A percentile compares a stretch with the other conserved stretches of the same genome.
phyloP scores from a whole-genome alignment of 2,797 vertebrate genomes.

The Poecilia gillii region DNA sequence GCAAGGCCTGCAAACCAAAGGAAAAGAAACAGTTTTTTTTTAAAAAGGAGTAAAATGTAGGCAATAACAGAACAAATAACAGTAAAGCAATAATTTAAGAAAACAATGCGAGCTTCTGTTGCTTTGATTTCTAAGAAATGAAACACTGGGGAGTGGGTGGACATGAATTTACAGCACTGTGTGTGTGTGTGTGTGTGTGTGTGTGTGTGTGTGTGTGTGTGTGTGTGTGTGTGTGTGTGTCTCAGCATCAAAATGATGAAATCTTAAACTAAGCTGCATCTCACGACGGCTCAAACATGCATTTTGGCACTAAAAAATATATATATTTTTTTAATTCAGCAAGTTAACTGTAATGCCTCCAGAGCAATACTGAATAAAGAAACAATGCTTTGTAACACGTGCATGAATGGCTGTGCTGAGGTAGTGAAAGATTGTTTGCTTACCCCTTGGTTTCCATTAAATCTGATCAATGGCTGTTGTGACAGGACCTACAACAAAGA shows the following conservation, averaged over 20 bases:
- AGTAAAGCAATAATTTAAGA: slow-evolving; percentile 16
- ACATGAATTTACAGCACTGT: slow-evolving; percentile 6
- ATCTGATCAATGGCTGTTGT: slow-evolving; percentile 79
- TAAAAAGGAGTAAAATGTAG: slow-evolving; percentile 8
- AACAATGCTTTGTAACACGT: background rate
- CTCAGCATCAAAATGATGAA: background rate
- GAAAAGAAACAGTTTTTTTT: background rate
- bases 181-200: background rate
- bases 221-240: no score
- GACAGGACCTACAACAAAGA: slow-evolving; percentile 74
- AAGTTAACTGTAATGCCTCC: slow-evolving; percentile 5
- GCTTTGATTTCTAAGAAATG: background rate
- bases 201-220: no score
- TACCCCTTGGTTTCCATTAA: slow-evolving; percentile 88
- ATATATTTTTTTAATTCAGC: background rate
- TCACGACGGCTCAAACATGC: background rate
- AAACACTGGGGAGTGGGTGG: slow-evolving; percentile 1
- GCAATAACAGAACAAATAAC: slow-evolving; percentile 15
- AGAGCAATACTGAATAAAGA: background rate
- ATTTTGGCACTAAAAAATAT: background rate
- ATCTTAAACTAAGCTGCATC: background rate
- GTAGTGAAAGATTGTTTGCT: slow-evolving; percentile 46
- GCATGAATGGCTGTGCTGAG: background rate
- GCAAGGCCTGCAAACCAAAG: background rate
- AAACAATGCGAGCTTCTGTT: slow-evolving; percentile 6